Evolutionary conservation across 2,888 invertebrate genomes (phyloP).

Genomic region (Plebejus anna): DNA sequence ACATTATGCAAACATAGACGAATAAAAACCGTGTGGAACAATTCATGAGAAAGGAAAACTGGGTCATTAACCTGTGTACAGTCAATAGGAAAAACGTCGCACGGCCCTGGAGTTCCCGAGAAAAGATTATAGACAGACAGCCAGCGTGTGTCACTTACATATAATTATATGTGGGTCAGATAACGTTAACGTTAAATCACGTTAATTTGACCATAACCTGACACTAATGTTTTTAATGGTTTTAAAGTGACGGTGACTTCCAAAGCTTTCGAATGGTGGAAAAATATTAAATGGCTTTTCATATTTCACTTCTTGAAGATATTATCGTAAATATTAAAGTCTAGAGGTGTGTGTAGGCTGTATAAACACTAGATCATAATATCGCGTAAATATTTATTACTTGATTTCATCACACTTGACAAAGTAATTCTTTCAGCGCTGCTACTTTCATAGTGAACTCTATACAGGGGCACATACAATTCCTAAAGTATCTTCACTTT

Average conservation of each 20-base stretch:
- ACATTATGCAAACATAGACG: conserved; percentile 37
- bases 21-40: conserved; percentile 37
- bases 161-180: conserved; percentile 28
- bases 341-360: too few relatives aligned
- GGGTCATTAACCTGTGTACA: conserved; percentile 67
- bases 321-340: too few relatives aligned
- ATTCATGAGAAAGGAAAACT: conserved; percentile 49
- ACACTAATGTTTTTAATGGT: neutral
- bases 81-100: conserved; percentile 46
- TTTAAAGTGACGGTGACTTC: neutral
- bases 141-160: conserved; percentile 21
- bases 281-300: neutral
- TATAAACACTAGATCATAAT: too few relatives aligned
- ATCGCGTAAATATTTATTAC: too few relatives aligned
- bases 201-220: conserved; percentile 8
- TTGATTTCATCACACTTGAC: too few relatives aligned
- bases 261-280: neutral
- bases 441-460: too few relatives aligned
- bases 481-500: too few relatives aligned
- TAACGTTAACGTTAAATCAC: conserved; percentile 31
- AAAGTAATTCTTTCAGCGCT: too few relatives aligned
- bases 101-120: conserved; percentile 31
- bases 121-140: conserved; percentile 31
- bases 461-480: too few relatives aligned
- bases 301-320: neutral